phyloP scores from a whole-genome alignment of 2,113 vertebrate species.

The Talpa occidentalis region DNA sequence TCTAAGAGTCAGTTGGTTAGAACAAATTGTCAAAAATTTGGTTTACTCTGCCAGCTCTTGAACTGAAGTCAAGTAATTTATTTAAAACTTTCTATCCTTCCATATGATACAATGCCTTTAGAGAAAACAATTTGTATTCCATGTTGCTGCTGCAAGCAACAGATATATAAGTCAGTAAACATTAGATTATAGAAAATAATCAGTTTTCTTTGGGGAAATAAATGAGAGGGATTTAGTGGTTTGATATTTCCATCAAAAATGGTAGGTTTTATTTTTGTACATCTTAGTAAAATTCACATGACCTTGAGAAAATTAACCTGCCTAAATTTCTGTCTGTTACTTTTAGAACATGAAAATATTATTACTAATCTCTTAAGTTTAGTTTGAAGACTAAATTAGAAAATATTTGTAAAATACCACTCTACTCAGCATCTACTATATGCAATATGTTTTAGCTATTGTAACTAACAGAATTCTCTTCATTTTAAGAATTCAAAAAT shows the following conservation, averaged over 20 bases:
- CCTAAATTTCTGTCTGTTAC: background rate
- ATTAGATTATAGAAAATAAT: background rate
- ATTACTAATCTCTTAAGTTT: background rate
- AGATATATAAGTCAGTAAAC: conserved; percentile 15
- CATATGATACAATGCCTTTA: background rate
- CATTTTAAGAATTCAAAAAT: background rate
- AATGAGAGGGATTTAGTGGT: background rate
- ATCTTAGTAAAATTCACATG: background rate
- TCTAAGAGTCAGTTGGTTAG: background rate
- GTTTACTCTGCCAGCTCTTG: background rate
- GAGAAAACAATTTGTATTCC: background rate
- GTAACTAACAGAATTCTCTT: background rate
- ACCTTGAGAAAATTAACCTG: background rate
- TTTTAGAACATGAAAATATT: conserved; percentile 10
- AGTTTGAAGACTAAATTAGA: background rate
- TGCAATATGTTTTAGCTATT: background rate
- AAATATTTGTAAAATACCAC: background rate
- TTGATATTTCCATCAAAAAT: conserved; percentile 35
- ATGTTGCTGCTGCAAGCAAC: background rate
- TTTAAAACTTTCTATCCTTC: conserved; percentile 14
- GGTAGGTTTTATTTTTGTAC: background rate
- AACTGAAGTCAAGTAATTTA: background rate
- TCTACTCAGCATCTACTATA: background rate
- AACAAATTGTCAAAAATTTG: background rate
- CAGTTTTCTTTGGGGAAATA: background rate